Evolutionary conservation across 1,140 invertebrate species (phyloP).

Genomic region (Tribolium madens): DNA sequence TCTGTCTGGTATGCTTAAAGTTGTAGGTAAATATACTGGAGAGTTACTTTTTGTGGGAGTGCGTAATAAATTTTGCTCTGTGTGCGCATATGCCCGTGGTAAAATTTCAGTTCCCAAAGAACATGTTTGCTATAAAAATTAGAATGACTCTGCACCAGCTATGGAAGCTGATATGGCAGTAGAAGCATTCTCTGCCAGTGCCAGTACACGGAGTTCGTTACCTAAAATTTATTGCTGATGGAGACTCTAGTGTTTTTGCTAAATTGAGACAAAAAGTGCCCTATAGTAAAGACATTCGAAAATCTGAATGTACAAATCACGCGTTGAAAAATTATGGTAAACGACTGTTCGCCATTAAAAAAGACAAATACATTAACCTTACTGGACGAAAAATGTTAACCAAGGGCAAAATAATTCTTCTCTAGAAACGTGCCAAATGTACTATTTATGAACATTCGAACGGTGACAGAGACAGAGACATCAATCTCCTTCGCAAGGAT

Average conservation of each 20-base stretch:
- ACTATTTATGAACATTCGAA: no score
- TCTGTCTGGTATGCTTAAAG: neutral
- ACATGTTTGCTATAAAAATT: constrained; percentile 1
- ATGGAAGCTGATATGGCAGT: neutral
- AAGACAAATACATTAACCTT: neutral
- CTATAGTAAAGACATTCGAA: neutral
- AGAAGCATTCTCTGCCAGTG: neutral
- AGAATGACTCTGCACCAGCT: neutral
- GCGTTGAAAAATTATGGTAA: neutral
- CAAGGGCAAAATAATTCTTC: no score
- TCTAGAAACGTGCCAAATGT: no score
- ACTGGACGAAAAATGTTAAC: no score
- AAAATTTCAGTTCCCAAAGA: neutral
- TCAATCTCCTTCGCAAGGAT: no score
- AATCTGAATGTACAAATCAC: neutral
- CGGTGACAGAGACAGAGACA: no score
- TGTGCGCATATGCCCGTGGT: neutral
- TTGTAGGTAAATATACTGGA: neutral
- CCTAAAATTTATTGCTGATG: no score
- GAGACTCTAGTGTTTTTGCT: neutral
- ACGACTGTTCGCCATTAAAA: neutral
- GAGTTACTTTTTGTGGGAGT: neutral
- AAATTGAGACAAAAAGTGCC: neutral
- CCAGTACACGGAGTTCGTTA: neutral
- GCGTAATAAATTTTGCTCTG: neutral